Evolutionary conservation across 2,113 vertebrate species (phyloP).

Genomic region (Hippocampus mohnikei): DNA sequence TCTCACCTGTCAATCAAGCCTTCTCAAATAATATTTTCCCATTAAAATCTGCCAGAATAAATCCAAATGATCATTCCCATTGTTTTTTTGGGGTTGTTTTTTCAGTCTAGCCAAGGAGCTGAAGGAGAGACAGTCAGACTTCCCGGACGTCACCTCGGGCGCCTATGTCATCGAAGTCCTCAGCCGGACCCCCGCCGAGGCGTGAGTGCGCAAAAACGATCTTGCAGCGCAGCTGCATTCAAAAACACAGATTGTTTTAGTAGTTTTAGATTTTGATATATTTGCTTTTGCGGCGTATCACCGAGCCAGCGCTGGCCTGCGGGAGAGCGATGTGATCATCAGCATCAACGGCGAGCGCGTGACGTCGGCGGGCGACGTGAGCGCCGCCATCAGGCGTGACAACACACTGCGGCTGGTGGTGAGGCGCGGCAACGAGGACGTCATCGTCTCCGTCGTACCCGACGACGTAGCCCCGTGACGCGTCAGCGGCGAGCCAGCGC

Average conservation of each 20-base stretch:
- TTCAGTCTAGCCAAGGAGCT: slow-evolving; percentile 88
- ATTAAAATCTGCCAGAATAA: too few species aligned
- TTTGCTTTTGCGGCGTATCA: too few species aligned
- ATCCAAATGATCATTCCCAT: too few species aligned
- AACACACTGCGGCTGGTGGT: slow-evolving; percentile 81
- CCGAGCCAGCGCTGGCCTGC: slow-evolving; percentile 81
- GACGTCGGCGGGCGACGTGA: slow-evolving; percentile 87
- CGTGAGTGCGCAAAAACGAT: slow-evolving; percentile 73
- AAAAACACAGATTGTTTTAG: too few species aligned
- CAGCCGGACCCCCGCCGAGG: slow-evolving; percentile 87
- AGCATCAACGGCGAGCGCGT: slow-evolving; percentile 92
- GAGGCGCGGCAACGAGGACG: slow-evolving; percentile 90
- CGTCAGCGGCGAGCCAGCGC: neutral
- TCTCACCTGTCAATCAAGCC: too few species aligned
- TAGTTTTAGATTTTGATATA: too few species aligned
- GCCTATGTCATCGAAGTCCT: slow-evolving; percentile 96
- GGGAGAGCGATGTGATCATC: slow-evolving; percentile 93
- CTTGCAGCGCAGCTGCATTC: too few species aligned
- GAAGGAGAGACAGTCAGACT: slow-evolving; percentile 84
- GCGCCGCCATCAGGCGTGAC: slow-evolving; percentile 85
- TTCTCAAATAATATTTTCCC: too few species aligned
- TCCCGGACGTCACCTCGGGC: slow-evolving; percentile 90
- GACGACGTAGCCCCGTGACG: slow-evolving; percentile 89
- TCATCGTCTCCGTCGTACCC: slow-evolving; percentile 83
- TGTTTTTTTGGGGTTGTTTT: neutral